Evolutionary conservation across 2,888 invertebrate genomes (phyloP).

Genomic region (Teinopalpus imperialis): DNA sequence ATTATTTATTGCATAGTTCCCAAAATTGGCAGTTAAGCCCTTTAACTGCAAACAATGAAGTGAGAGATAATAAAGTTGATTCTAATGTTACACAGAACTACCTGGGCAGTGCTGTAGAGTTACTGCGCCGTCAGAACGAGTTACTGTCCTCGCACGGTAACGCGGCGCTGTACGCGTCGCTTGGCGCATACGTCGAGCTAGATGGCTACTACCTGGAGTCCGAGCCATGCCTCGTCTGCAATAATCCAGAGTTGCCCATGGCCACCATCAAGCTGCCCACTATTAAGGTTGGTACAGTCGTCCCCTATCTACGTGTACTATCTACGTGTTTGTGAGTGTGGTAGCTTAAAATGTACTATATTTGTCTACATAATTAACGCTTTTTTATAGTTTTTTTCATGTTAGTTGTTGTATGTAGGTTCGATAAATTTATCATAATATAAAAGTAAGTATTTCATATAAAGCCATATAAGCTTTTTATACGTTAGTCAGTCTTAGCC

Average conservation of each 20-base stretch:
- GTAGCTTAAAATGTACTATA: slow-evolving; percentile 4
- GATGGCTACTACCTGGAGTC: slow-evolving; percentile 98
- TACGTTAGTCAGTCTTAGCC: too few relatives aligned
- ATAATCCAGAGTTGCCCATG: slow-evolving; percentile 97
- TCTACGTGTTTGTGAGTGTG: slow-evolving; percentile 4
- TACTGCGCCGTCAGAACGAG: slow-evolving; percentile 94
- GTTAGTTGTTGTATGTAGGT: too few relatives aligned
- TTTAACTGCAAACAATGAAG: too few relatives aligned
- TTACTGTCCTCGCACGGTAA: slow-evolving; percentile 95
- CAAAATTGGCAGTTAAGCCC: too few relatives aligned
- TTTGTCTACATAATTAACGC: not conserved
- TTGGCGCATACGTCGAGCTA: slow-evolving; percentile 96
- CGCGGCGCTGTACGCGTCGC: slow-evolving; percentile 94
- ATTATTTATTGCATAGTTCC: too few relatives aligned
- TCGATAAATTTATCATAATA: too few relatives aligned
- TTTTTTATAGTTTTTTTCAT: too few relatives aligned
- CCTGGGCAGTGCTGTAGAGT: slow-evolving; percentile 92
- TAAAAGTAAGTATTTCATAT: too few relatives aligned
- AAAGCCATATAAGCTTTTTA: too few relatives aligned
- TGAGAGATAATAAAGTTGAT: too few relatives aligned
- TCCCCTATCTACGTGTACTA: not conserved
- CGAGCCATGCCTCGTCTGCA: slow-evolving; percentile 98
- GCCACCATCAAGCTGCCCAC: slow-evolving; percentile 95
- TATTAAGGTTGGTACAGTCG: slow-evolving; percentile 86
- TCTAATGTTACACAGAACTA: slow-evolving; percentile 84